Conservation (phyloP, 2,113 vertebrate genomes). For the Leucopsar rothschildi region DNA sequence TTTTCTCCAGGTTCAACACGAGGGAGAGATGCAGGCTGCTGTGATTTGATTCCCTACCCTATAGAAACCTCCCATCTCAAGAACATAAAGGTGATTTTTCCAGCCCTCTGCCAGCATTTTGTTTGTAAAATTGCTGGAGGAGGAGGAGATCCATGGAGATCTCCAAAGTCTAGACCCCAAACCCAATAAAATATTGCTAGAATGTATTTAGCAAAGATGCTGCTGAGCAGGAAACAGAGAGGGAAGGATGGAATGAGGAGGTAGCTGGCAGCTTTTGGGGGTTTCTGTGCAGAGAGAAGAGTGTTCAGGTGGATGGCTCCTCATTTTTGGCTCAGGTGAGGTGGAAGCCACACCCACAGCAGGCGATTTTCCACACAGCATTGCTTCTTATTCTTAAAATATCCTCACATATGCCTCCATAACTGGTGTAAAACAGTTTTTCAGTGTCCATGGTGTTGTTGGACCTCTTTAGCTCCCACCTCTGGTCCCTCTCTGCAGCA, state of each 20-base stretch:
- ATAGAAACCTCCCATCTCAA: not conserved
- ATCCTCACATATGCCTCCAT: not conserved
- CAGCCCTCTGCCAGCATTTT: not conserved
- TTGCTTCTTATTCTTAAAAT: not conserved
- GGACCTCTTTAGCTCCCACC: not conserved
- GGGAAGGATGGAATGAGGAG: not conserved
- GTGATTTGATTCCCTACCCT: not conserved
- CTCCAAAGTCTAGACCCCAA: not conserved
- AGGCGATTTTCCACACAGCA: rapidly evolving
- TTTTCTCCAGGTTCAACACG: rapidly evolving
- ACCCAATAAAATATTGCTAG: not conserved
- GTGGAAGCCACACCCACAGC: not conserved
- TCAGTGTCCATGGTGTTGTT: not conserved
- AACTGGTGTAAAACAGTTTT: not conserved
- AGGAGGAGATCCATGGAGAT: not conserved
- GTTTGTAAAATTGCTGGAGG: not conserved
- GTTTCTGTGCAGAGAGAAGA: not conserved
- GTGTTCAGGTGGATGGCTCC: not conserved
- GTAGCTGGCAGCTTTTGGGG: rapidly evolving
- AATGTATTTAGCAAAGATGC: not conserved
- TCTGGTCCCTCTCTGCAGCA: not conserved
- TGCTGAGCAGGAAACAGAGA: not conserved
- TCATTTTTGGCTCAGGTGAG: not conserved
- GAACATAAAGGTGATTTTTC: not conserved
- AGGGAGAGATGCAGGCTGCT: not conserved